Evolutionary conservation across 2,113 vertebrate species (phyloP).

Genomic region (Calonectris borealis): DNA sequence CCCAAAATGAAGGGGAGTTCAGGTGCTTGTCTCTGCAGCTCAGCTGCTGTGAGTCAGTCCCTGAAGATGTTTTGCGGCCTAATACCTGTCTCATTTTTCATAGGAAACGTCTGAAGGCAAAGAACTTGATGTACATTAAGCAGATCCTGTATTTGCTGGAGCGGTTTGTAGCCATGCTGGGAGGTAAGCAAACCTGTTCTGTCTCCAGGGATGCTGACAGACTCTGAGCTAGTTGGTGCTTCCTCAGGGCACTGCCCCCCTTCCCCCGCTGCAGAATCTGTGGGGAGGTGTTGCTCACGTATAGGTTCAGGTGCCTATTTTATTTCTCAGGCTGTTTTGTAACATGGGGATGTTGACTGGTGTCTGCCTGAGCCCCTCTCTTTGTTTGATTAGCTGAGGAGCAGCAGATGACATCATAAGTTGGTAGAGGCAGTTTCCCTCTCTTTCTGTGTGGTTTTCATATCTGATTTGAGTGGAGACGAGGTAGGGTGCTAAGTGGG

Average conservation of each 20-base stretch:
- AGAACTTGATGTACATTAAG: constrained; percentile 97
- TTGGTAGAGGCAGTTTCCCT: background rate
- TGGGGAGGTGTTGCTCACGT: background rate
- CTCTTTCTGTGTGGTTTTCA: background rate
- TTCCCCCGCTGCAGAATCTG: background rate
- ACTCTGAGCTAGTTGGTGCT: background rate
- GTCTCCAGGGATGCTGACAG: no score
- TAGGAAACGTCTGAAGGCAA: constrained; percentile 92
- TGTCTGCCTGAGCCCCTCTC: background rate
- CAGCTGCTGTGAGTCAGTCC: background rate
- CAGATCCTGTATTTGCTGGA: constrained; percentile 93
- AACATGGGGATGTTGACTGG: background rate
- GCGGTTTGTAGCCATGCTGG: constrained; percentile 82
- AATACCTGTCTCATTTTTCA: background rate
- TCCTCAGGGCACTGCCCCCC: background rate
- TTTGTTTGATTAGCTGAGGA: background rate
- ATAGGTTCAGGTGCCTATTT: background rate
- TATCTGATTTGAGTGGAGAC: background rate
- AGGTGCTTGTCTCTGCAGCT: background rate
- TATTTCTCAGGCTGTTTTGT: background rate
- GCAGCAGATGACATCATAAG: background rate
- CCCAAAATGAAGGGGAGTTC: background rate
- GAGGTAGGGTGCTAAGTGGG: background rate
- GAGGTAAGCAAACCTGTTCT: constrained; percentile 77
- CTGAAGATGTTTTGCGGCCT: background rate